Base-by-base conservation (phyloP, 2,888 invertebrate genomes). In the Pristionchus fissidentatus region DNA sequence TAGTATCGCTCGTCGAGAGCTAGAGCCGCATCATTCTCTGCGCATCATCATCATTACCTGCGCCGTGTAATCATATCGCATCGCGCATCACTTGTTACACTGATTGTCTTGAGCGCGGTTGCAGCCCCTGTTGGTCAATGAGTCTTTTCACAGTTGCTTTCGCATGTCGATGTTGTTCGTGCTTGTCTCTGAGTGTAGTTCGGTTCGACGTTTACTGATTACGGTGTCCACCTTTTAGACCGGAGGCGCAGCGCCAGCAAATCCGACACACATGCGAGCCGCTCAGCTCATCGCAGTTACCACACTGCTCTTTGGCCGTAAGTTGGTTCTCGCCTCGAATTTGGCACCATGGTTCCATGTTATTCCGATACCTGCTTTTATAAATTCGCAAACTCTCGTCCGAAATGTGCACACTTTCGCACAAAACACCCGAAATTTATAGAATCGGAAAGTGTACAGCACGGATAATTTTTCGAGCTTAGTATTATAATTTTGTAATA, bases 231-330 rank as follows among this genome's bases (percentile, higher is more conserved):
- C n/a, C n/a, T n/a, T n/a, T n/a, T n/a, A n/a, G n/a, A n/a, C n/a
- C n/a, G n/a, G n/a, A n/a, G n/a, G n/a, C n/a, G 10, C 4, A 55
- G 22, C 22, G 70, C 38, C 22, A n/a, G 43, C 70, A 41, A 70
- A 70, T 70, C 26, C 70, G 70, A n/a, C n/a, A n/a, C n/a, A n/a
- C n/a, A 70, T 70, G 70, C 70, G 70, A 70, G 70, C 70, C 70
- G 70, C 43, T 43, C 70, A 70, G 70, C 70, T 70, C 70, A 70
- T 70, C 70, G 70, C 70, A 70, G 70, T 70, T 8, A 70, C 70
- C 13, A 35, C 70, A 41, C 70, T 70, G 70, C 38, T 70, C 41
- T 26, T 70, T 3, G 70, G 70, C 26, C 70, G 70, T 70, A 35
- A 70, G 70, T 70, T 8, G 5, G 15, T 22, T 55, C 13, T 15